Conservation (phyloP, 2,888 invertebrate species). For the Ectobius pallidus region DNA sequence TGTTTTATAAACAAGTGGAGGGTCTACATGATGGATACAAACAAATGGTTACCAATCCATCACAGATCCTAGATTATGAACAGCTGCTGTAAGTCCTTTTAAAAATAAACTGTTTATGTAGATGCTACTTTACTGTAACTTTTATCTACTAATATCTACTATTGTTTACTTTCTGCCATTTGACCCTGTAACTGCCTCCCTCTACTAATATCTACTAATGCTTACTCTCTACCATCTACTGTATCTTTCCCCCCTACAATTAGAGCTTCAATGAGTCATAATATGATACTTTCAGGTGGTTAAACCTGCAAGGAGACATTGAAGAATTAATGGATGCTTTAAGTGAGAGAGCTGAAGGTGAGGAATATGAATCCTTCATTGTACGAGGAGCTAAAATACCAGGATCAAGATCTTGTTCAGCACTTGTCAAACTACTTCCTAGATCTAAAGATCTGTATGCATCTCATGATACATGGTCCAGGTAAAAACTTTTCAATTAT, state of each 20-base stretch:
- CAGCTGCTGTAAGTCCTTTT: too few relatives aligned
- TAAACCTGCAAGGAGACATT: conserved; percentile 67
- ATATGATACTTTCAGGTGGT: conserved; percentile 55
- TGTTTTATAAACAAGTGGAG: conserved; percentile 65
- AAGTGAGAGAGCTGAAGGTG: not conserved
- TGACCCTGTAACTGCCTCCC: too few relatives aligned
- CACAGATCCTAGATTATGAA: too few relatives aligned
- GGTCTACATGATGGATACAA: conserved; percentile 66
- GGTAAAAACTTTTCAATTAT: conserved; percentile 50
- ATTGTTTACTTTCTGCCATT: too few relatives aligned
- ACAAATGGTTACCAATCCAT: too few relatives aligned
- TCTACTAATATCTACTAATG: too few relatives aligned
- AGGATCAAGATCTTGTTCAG: conserved; percentile 67
- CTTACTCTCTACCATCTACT: too few relatives aligned
- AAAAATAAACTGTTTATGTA: too few relatives aligned
- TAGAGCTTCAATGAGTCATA: too few relatives aligned
- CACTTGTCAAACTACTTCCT: conserved; percentile 68
- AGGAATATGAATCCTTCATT: not conserved
- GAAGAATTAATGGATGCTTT: conserved; percentile 64
- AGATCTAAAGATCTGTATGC: conserved; percentile 64
- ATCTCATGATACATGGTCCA: conserved; percentile 70
- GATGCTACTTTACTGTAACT: too few relatives aligned
- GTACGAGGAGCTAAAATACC: conserved; percentile 47
- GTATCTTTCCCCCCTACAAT: too few relatives aligned
- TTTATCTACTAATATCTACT: too few relatives aligned